These are phyloP conservation scores for Petrocephalus microphthalmus DNA, from an alignment of 2,113 vertebrate species.

Conservation along the genomic window DNA sequence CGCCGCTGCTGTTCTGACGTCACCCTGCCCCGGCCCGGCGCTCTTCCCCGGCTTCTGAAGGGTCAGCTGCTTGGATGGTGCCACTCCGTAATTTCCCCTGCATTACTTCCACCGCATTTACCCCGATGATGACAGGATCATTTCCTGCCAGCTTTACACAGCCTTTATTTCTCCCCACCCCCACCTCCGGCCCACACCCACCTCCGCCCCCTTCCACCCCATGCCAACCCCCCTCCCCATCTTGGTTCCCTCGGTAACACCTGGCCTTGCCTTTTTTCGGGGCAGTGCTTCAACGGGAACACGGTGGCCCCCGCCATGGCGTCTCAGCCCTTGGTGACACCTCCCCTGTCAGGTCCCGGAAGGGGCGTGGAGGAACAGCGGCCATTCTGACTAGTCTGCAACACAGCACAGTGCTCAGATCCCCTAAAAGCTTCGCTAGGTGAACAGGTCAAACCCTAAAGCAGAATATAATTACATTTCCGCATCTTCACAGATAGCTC, in stretches of 20 bases:
- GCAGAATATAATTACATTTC: not conserved
- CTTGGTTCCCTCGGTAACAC: not conserved
- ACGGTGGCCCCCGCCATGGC: not conserved
- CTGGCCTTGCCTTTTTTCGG: not conserved
- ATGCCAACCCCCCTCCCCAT: not conserved
- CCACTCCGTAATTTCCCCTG: conserved; percentile 7
- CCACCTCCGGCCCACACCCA: not conserved
- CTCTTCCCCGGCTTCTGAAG: not conserved
- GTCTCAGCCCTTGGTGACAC: not conserved
- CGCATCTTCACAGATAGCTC: not conserved
- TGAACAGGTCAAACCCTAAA: not conserved
- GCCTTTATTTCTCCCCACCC: not conserved
- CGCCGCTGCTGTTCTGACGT: not conserved
- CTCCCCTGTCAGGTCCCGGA: not conserved
- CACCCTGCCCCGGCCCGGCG: not conserved
- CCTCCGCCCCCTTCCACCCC: too few relatives aligned
- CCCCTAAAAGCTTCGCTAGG: not conserved
- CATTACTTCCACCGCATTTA: conserved; percentile 9
- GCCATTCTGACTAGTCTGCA: not conserved
- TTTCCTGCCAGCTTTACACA: not conserved
- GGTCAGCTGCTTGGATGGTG: conserved; percentile 12
- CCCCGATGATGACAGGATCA: not conserved
- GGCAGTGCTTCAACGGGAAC: not conserved
- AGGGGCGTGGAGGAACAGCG: not conserved
- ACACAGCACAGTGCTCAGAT: not conserved